Percentiles rank a stretch among this genome's conserved stretches.
Conservation (phyloP, 2,113 vertebrate species). For the Cichladusa arquata region DNA sequence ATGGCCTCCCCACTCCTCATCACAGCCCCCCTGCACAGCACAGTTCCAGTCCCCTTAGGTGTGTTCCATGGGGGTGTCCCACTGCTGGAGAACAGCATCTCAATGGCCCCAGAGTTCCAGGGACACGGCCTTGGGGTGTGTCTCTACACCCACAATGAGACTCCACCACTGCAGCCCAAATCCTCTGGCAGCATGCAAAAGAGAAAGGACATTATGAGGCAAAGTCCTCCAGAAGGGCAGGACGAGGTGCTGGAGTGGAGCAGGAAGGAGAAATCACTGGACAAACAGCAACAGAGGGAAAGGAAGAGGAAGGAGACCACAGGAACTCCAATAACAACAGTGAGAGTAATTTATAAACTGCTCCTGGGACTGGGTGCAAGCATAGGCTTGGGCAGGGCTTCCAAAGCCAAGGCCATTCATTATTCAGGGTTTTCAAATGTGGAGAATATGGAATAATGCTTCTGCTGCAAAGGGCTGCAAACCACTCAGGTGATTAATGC, state of each 20-base stretch:
- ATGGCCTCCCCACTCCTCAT: rapidly evolving
- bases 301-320: neutral
- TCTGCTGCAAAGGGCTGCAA: neutral
- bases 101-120: neutral
- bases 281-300: neutral
- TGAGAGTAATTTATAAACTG: neutral
- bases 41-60: neutral
- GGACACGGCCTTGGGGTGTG: neutral
- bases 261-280: neutral
- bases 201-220: conserved; percentile 49
- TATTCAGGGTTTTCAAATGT: neutral
- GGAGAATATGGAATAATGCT: neutral
- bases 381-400: neutral
- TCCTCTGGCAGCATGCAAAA: conserved; percentile 65
- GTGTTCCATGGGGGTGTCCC: neutral
- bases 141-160: neutral
- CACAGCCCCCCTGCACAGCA: neutral
- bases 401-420: neutral
- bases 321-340: neutral
- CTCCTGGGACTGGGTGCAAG: neutral
- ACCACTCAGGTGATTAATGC: neutral
- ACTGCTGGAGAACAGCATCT: neutral
- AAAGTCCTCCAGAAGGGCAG: neutral
- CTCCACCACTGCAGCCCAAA: conserved; percentile 9
- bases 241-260: neutral